Evolutionary conservation across 2,113 vertebrate species (phyloP).

Genomic region (Todiramphus chloris): DNA sequence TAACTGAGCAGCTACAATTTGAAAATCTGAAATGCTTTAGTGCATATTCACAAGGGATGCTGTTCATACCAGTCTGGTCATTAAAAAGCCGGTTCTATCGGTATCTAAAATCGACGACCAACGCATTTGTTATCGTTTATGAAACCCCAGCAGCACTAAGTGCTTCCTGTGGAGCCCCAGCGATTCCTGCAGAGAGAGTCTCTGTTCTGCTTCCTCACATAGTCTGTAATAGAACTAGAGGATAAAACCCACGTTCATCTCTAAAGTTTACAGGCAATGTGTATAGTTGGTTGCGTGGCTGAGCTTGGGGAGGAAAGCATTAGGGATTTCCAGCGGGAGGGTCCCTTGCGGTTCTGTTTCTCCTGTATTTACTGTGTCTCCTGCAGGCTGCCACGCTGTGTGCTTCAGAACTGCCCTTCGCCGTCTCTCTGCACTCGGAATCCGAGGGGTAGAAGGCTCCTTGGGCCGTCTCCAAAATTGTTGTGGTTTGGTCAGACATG

Average conservation of each 20-base stretch:
- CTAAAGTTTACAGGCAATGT: background rate
- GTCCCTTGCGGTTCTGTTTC: background rate
- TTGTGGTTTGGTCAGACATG: background rate
- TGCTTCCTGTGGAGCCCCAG: conserved; percentile 18
- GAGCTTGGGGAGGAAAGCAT: background rate
- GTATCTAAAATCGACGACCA: background rate
- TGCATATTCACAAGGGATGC: background rate
- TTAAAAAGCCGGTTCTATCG: background rate
- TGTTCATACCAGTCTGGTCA: background rate
- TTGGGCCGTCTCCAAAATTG: background rate
- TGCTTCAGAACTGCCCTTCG: background rate
- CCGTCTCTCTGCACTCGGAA: rapidly evolving
- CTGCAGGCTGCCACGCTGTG: background rate
- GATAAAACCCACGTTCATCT: background rate
- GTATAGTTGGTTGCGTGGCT: background rate
- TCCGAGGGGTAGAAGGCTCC: background rate
- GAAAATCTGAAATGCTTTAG: background rate
- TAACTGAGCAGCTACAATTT: background rate
- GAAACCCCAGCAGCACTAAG: conserved; percentile 17
- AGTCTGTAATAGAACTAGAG: background rate
- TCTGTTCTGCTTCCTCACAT: background rate
- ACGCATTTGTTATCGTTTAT: background rate
- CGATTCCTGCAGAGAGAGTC: background rate
- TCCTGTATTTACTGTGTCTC: background rate
- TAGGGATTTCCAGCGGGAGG: background rate